A percentile compares a stretch with the other conserved stretches of the same genome.
phyloP scores from a whole-genome alignment of 2,797 vertebrate species.

The Poecilia gillii region DNA sequence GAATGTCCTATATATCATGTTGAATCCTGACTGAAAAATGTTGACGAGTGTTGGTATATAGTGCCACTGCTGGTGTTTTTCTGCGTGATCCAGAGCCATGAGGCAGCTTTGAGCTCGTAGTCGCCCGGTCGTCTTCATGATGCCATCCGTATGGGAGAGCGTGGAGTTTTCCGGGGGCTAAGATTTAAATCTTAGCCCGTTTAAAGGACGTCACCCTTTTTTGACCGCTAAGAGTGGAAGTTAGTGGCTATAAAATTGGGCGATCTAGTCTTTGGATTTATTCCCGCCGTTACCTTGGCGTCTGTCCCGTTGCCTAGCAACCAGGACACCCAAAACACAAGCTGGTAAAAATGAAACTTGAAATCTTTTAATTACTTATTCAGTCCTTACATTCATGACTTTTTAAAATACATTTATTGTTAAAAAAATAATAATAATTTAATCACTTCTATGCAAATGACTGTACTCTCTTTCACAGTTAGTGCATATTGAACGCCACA shows the following conservation, averaged over 20 bases:
- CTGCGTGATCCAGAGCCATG: neutral
- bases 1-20: constrained; percentile 15
- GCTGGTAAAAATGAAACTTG: neutral
- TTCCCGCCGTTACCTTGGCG: neutral
- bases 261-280: neutral
- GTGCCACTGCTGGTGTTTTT: neutral
- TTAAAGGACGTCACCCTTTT: neutral
- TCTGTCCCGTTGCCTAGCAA: neutral
- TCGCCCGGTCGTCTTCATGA: neutral
- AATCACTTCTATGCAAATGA: no score
- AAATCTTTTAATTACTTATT: neutral
- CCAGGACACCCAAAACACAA: neutral
- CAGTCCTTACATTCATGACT: neutral
- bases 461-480: no score
- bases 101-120: neutral
- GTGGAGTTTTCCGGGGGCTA: neutral
- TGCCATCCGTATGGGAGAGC: neutral
- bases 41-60: constrained; percentile 14
- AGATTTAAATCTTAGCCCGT: neutral
- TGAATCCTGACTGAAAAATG: constrained; percentile 3
- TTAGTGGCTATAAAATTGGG: neutral
- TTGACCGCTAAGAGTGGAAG: neutral
- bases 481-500: neutral
- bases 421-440: neutral
- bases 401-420: neutral